These are phyloP conservation scores for Machaerirhynchus nigripectus DNA, from an alignment of 2,113 vertebrate genomes.

Conservation along the genomic window DNA sequence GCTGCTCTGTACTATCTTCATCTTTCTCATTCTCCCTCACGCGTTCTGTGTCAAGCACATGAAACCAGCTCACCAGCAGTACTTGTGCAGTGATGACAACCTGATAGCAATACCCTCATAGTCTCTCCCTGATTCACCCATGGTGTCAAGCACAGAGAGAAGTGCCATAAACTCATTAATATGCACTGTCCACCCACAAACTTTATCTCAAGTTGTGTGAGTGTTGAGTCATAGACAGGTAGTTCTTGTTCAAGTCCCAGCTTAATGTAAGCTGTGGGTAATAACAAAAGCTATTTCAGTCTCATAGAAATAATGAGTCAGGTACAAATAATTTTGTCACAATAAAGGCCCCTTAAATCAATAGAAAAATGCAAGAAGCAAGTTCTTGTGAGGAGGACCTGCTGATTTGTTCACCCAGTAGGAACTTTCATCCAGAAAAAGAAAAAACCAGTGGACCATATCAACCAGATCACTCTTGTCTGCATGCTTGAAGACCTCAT, in stretches of 20 bases:
- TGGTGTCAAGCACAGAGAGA: background rate
- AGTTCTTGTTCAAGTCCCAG: conserved; percentile 36
- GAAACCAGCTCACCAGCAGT: conserved; percentile 2
- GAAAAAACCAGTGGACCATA: background rate
- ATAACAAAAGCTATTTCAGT: conserved; percentile 22
- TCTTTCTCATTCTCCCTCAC: background rate
- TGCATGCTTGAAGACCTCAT: background rate
- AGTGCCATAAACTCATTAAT: conserved; percentile 30
- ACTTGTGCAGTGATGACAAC: background rate
- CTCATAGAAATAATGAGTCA: background rate
- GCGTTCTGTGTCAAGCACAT: background rate
- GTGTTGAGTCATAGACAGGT: conserved; percentile 61
- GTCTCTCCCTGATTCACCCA: background rate
- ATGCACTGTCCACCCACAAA: conserved; percentile 61
- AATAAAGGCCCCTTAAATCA: background rate
- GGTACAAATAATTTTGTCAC: background rate
- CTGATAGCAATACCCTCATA: background rate
- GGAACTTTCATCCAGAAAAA: background rate
- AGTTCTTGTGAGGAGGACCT: background rate
- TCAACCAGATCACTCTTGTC: background rate
- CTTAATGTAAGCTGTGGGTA: background rate
- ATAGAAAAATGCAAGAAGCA: background rate
- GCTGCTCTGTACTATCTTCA: background rate
- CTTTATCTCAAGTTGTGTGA: conserved; percentile 17
- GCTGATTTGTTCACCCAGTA: background rate